phyloP scores from a whole-genome alignment of 2,797 vertebrate genomes.

The Neosilurus hyrtlii region DNA sequence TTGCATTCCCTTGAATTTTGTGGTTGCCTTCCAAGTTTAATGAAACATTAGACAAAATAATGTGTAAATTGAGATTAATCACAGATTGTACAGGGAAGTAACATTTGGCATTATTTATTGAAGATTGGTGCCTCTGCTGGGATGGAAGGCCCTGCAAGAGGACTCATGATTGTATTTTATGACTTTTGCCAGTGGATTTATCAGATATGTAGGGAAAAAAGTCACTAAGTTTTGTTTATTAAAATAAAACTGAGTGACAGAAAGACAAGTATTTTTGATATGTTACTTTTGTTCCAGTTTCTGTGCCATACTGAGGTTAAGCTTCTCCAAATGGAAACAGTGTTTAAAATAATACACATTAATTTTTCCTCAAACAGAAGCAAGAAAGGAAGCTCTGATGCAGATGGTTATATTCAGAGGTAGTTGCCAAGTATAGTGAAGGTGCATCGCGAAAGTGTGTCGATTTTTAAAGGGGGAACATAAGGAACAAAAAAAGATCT shows the following conservation, averaged over 20 bases:
- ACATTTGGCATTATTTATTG: background rate
- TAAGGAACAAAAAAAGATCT: background rate
- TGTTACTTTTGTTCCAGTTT: background rate
- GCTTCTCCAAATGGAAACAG: background rate
- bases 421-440: background rate
- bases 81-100: background rate
- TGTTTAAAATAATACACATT: background rate
- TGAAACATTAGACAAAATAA: background rate
- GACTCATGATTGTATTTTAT: background rate
- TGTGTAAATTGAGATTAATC: background rate
- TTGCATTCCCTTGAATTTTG: background rate
- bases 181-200: background rate
- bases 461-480: background rate
- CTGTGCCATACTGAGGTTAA: background rate
- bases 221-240: background rate
- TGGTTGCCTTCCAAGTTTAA: background rate
- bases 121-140: background rate
- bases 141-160: background rate
- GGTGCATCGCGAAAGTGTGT: background rate
- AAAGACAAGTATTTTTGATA: background rate
- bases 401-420: no score
- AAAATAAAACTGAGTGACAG: no score
- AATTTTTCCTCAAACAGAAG: background rate
- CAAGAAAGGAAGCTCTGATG: slow-evolving; percentile 15
- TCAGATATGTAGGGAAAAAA: background rate